phyloP scores from a whole-genome alignment of 23 tunicate genomes.

The Diplosoma virens region DNA sequence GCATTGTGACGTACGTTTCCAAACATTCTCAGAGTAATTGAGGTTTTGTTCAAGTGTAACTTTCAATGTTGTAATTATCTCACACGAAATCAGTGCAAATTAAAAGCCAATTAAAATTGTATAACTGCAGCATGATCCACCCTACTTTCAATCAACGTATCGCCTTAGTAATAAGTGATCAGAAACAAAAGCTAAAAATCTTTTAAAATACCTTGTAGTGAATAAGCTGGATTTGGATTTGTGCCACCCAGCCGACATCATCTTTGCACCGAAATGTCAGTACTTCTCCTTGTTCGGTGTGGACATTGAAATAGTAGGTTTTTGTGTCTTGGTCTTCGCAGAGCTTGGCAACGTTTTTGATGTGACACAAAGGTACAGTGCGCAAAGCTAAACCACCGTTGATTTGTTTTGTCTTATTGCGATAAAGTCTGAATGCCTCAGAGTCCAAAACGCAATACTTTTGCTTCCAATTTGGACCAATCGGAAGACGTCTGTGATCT shows the following conservation, averaged over 20 bases:
- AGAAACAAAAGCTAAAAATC: no score
- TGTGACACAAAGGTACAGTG: slow-evolving; percentile 57
- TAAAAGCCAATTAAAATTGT: no score
- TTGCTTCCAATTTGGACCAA: slow-evolving; percentile 55
- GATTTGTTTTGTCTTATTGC: slow-evolving; percentile 31
- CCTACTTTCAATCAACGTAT: no score
- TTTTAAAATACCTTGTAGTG: slow-evolving; percentile 50
- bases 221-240: slow-evolving; percentile 67
- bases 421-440: slow-evolving; percentile 43
- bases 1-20: no score
- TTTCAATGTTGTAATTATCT: no score
- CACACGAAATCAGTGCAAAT: no score
- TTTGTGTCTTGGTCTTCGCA: slow-evolving; percentile 19
- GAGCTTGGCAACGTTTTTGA: slow-evolving; percentile 29
- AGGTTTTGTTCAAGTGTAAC: no score
- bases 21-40: no score
- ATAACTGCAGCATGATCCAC: no score
- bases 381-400: slow-evolving; percentile 15
- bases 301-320: slow-evolving; percentile 36
- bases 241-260: slow-evolving; percentile 55
- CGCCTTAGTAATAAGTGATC: no score
- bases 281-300: slow-evolving; percentile 54
- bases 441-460: slow-evolving; percentile 46
- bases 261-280: slow-evolving; percentile 37
- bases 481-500: slow-evolving; percentile 46